Conservation (phyloP, 2,797 vertebrate genomes). For the Myripristis jacobus region DNA sequence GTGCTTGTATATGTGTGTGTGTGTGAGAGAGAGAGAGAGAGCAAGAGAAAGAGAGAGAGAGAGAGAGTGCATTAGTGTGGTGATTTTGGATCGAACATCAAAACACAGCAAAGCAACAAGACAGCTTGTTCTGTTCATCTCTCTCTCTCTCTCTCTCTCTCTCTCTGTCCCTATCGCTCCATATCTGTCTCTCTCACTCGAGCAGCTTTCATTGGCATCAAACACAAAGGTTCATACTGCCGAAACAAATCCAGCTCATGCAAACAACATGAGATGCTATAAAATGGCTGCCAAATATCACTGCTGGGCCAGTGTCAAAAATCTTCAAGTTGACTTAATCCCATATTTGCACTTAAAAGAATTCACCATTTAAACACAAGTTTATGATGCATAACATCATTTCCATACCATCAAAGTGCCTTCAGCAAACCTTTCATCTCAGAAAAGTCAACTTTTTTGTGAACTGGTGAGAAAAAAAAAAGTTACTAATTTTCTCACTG, state of each 20-base stretch:
- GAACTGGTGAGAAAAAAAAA: conserved; percentile 43
- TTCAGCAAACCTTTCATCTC: conserved; percentile 70
- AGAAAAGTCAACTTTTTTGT: conserved; percentile 62
- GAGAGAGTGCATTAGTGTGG: too few species aligned
- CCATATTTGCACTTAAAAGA: conserved; percentile 79
- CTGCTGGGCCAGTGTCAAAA: conserved; percentile 64
- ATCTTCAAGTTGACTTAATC: conserved; percentile 71
- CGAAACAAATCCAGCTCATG: conserved; percentile 76
- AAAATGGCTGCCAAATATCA: conserved; percentile 61
- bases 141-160: conserved; percentile 53
- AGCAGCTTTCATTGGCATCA: conserved; percentile 76
- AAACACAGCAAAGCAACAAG: too few species aligned
- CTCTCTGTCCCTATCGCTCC: conserved; percentile 43
- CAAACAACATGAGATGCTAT: conserved; percentile 76
- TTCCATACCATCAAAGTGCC: conserved; percentile 76
- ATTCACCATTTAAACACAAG: conserved; percentile 73
- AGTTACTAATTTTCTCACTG: conserved; percentile 28
- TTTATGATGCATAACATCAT: conserved; percentile 60
- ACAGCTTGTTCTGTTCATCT: conserved; percentile 75
- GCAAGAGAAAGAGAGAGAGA: conserved; percentile 62
- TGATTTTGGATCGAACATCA: too few species aligned
- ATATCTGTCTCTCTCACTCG: conserved; percentile 64
- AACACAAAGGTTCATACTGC: conserved; percentile 71
- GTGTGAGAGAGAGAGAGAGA: conserved; percentile 50
- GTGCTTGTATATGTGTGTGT: conserved; percentile 45